A percentile compares a stretch with the other conserved stretches of the same genome.
phyloP scores from a whole-genome alignment of 92 coral and sea anemone species.

The Siderastrea radians region DNA sequence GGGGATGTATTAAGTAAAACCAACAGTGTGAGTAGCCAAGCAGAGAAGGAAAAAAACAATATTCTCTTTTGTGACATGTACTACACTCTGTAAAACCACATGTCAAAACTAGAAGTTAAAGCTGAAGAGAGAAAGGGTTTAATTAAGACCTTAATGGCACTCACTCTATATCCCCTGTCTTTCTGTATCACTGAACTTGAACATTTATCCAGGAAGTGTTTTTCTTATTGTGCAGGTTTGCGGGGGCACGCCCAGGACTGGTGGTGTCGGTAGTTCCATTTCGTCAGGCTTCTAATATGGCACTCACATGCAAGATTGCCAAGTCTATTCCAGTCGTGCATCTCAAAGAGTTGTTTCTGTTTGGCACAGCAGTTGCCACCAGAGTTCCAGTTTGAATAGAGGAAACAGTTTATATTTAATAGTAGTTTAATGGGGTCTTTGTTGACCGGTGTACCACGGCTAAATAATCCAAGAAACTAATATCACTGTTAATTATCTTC shows the following conservation, averaged over 20 bases:
- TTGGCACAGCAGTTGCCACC: constrained; percentile 45
- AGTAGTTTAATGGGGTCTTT: no score
- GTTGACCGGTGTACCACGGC: no score
- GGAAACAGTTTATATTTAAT: no score
- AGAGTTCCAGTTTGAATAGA: constrained; percentile 6
- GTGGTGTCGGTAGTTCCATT: constrained; percentile 35
- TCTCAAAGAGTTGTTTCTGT: constrained; percentile 41
- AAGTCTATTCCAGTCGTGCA: constrained; percentile 44
- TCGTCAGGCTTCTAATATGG: neutral
- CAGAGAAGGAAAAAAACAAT: no score
- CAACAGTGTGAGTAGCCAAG: no score
- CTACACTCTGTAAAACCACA: no score
- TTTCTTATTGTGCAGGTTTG: constrained; percentile 31
- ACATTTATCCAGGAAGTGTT: neutral
- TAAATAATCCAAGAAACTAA: no score
- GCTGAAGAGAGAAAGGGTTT: no score
- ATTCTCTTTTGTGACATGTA: no score
- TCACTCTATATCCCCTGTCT: neutral
- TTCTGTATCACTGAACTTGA: neutral
- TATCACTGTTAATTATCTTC: no score
- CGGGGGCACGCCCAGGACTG: constrained; percentile 33
- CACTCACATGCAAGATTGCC: neutral
- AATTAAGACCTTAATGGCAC: neutral
- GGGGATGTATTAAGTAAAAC: no score
- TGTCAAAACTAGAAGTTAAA: no score